Conservation (phyloP, 2,113 vertebrate species). For the Apodemus sylvaticus region DNA sequence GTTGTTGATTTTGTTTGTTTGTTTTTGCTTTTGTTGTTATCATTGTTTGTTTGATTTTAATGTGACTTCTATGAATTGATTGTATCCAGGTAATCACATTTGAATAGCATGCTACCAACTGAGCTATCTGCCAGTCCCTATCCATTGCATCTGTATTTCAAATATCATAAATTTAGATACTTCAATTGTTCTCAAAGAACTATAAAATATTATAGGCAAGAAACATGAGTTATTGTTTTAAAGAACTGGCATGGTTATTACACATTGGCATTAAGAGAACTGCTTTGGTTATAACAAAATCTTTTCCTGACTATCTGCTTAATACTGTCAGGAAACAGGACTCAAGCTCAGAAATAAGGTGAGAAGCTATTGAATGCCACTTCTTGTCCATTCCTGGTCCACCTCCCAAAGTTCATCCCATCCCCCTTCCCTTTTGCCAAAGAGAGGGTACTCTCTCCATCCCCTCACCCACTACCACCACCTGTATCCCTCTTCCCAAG, state of each 20-base stretch:
- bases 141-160: not conserved
- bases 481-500: no score
- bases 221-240: not conserved
- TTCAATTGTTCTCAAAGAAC: conserved; percentile 28
- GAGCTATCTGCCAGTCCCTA: no score
- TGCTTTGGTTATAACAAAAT: conserved; percentile 25
- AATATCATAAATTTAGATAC: not conserved
- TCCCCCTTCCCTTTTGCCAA: no score
- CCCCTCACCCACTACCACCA: no score
- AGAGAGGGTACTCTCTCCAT: no score
- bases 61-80: not conserved
- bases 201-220: not conserved
- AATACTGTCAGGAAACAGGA: not conserved
- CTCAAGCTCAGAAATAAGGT: not conserved
- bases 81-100: no score
- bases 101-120: not conserved
- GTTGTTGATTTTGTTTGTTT: not conserved
- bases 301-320: not conserved
- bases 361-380: not conserved
- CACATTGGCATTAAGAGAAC: not conserved
- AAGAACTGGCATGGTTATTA: not conserved
- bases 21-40: not conserved
- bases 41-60: not conserved
- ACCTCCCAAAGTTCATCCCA: no score
- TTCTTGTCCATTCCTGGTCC: no score